Percentiles rank a stretch among this genome's conserved stretches.
These are phyloP conservation scores for Falco cherrug DNA, from an alignment of 2,797 vertebrate species.

Conservation along the genomic window DNA sequence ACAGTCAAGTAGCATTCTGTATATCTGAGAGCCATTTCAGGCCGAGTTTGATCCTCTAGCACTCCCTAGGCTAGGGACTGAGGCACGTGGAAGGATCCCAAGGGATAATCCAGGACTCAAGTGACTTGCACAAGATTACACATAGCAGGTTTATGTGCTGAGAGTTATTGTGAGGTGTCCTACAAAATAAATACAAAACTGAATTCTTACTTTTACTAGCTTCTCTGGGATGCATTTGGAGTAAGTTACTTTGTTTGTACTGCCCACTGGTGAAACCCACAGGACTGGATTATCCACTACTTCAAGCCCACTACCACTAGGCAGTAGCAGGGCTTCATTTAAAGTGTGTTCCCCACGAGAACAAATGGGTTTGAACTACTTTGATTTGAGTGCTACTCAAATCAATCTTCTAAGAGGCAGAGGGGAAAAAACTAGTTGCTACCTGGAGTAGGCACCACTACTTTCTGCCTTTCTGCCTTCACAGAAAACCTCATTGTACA, in stretches of 20 bases:
- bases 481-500: background rate
- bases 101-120: background rate
- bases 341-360: background rate
- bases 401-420: background rate
- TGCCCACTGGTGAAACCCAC: background rate
- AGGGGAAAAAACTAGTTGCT: background rate
- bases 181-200: background rate
- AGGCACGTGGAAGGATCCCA: background rate
- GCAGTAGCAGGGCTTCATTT: background rate
- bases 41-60: background rate
- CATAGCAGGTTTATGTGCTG: background rate
- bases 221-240: background rate
- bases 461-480: background rate
- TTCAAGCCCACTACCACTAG: background rate
- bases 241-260: background rate
- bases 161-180: background rate
- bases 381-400: background rate
- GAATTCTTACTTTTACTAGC: background rate
- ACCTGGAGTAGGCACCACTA: fast-evolving
- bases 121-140: background rate
- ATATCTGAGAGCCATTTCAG: background rate
- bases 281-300: background rate
- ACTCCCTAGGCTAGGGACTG: background rate
- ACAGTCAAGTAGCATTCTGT: background rate
- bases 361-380: background rate